Base-by-base conservation (phyloP, 1,140 invertebrate species). In the Trachymyrmex septentrionalis region DNA sequence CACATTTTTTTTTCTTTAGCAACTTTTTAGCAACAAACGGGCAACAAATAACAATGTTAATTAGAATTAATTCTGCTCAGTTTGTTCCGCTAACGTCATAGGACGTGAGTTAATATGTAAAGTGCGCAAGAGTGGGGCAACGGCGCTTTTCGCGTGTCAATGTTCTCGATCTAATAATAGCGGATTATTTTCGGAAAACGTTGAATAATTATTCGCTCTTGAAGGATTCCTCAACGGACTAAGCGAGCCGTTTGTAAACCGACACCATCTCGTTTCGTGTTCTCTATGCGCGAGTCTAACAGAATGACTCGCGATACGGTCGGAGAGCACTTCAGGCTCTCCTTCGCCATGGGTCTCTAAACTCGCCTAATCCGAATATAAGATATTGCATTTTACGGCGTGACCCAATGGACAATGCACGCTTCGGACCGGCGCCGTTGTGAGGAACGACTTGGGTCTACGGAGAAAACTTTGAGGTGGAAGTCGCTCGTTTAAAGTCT, bases 311-410 rank as follows among this genome's bases (percentile, higher is more conserved):
- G 66, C 67, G 77, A 50, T 44, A 21, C n/a, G 75, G 59, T 59
- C 21, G 6, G 6, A 50, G 48, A 27, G 53, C 64, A n/a, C 24
- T 73, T 44, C 55, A 19, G 38, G 48, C 76, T 38, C 34, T 38
- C 80, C 59, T 82, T 91, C 78, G 86, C 89, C 78, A 84, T 61
- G 77, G 61, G 66, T 55, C 72, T 73, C 59, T 88, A 82, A 88
- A 86, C 72, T 84, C 73, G 80, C 84, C 89, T 88, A 90, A 91
- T 90, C 87, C 87, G 69, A 71, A 82, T 75, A 81, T 86, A 90
- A 88, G 57, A 59, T 90, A 88, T 88, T 90, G 90, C 75, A 91
- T 80, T 91, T 91, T 91, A 91, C 84, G 90, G 86, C 72, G 67
- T 80, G 86, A 91, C 88, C 77, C 61, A 64, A 24, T n/a, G 77